Conservation (phyloP, 2,888 invertebrate species). For the Papilio elwesi region DNA sequence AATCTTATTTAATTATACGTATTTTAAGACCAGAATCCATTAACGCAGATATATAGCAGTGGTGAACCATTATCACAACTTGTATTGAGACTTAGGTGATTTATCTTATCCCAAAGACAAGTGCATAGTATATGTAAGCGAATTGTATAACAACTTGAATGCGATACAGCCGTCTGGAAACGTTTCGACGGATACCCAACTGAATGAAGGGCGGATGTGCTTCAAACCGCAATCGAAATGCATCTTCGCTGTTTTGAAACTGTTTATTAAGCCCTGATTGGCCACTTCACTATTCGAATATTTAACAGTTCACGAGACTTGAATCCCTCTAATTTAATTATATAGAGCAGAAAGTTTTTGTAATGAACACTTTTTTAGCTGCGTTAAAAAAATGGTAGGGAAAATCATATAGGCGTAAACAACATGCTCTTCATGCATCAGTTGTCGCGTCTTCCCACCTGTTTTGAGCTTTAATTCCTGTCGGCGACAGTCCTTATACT, state of each 20-base stretch:
- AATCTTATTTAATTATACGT: too few species aligned
- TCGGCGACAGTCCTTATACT: too few species aligned
- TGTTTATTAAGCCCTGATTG: slow-evolving; percentile 11
- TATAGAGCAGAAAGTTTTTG: neutral
- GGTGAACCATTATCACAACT: slow-evolving; percentile 17
- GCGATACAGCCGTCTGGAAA: slow-evolving; percentile 14
- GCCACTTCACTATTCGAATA: neutral
- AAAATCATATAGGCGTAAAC: too few species aligned
- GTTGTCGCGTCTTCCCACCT: too few species aligned
- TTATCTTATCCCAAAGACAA: slow-evolving; percentile 29
- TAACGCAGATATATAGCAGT: neutral
- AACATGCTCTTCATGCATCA: too few species aligned
- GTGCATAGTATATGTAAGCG: slow-evolving; percentile 14
- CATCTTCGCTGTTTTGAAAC: slow-evolving; percentile 12
- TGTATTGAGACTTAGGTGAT: slow-evolving; percentile 21
- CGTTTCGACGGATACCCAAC: slow-evolving; percentile 19
- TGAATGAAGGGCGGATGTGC: slow-evolving; percentile 23
- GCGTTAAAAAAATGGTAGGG: neutral
- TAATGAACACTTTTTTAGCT: neutral
- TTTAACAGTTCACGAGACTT: neutral
- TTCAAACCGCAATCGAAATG: slow-evolving; percentile 6
- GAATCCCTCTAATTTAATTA: neutral
- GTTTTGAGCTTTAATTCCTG: neutral
- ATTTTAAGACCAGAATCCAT: neutral
- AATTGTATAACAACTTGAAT: slow-evolving; percentile 27